A percentile compares a stretch with the other conserved stretches of the same genome.
phyloP scores from a whole-genome alignment of 2,888 invertebrate species.

The Meganola albula region DNA sequence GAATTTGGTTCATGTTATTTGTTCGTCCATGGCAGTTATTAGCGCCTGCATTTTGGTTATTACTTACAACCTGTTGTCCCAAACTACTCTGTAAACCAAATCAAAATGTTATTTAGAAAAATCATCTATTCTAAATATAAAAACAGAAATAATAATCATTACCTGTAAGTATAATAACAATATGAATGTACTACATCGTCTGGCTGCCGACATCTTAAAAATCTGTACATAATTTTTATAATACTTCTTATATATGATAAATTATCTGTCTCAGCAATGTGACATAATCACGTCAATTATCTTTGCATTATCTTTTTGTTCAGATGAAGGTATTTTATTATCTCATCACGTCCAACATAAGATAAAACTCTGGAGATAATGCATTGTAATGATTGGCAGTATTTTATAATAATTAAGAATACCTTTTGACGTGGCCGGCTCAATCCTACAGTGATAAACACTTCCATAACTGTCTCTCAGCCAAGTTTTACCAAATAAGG shows the following conservation, averaged over 20 bases:
- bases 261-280: conserved; percentile 39
- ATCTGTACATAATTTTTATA: conserved; percentile 36
- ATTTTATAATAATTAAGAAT: too few relatives aligned
- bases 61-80: conserved; percentile 31
- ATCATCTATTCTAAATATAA: not conserved
- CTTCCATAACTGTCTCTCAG: too few relatives aligned
- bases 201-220: conserved; percentile 48
- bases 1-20: conserved; percentile 24
- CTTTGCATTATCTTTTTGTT: conserved; percentile 35
- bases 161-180: conserved; percentile 40
- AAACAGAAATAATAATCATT: conserved; percentile 9
- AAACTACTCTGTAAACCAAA: conserved; percentile 29
- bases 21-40: conserved; percentile 21
- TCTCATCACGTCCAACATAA: conserved; percentile 40
- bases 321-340: conserved; percentile 23
- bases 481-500: too few relatives aligned
- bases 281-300: conserved; percentile 36
- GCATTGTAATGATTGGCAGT: too few relatives aligned
- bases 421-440: too few relatives aligned
- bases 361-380: too few relatives aligned
- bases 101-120: conserved; percentile 1
- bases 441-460: too few relatives aligned
- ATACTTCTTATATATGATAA: conserved; percentile 44
- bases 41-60: conserved; percentile 27
- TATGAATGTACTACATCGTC: conserved; percentile 34